Evolutionary conservation across 2,888 invertebrate genomes (phyloP).

Genomic region (Spialia ferax): DNA sequence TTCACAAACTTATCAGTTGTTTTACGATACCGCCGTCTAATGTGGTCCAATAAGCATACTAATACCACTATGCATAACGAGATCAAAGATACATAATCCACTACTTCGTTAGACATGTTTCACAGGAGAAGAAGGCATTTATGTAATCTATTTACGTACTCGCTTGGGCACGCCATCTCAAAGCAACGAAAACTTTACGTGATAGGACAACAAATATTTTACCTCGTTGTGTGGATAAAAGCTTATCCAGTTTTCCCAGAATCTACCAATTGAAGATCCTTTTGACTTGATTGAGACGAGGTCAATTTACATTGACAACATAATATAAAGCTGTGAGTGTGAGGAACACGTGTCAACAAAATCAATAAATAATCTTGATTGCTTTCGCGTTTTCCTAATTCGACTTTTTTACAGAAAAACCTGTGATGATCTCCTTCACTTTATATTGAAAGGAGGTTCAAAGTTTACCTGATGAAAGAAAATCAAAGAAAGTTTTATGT

Average conservation of each 20-base stretch:
- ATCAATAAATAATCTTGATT: slow-evolving; percentile 21
- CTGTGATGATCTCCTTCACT: no score
- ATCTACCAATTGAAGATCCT: slow-evolving; percentile 27
- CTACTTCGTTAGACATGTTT: no score
- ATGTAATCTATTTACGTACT: no score
- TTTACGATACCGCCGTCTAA: no score
- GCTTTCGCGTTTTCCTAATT: not conserved
- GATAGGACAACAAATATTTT: slow-evolving; percentile 28
- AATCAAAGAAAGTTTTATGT: no score
- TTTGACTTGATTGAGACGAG: slow-evolving; percentile 28
- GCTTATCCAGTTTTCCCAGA: slow-evolving; percentile 30
- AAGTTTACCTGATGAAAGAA: no score
- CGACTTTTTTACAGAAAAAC: not conserved
- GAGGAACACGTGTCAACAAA: slow-evolving; percentile 16
- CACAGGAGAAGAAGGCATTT: no score
- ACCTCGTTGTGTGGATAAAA: not conserved
- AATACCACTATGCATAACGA: no score
- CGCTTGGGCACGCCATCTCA: not conserved
- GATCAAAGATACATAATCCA: no score
- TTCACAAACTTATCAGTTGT: no score
- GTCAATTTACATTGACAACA: not conserved
- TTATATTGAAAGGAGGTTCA: no score
- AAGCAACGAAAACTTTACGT: slow-evolving; percentile 28
- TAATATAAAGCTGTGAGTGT: not conserved
- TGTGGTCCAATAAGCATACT: no score